phyloP scores from a whole-genome alignment of 2,888 invertebrate species.

The Rhingia campestris region DNA sequence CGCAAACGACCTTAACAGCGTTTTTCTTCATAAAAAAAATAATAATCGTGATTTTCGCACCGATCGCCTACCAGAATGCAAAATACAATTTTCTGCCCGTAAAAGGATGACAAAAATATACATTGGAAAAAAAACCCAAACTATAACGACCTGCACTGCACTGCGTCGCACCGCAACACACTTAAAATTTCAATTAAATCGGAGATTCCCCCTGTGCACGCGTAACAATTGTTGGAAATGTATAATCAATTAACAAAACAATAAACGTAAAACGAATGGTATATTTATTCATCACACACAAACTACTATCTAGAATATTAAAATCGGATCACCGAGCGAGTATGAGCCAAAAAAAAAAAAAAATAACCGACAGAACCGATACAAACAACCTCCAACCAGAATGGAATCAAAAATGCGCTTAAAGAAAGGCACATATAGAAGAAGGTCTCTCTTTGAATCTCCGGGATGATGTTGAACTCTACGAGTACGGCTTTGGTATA shows the following conservation, averaged over 20 bases:
- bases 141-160: constrained; percentile 49
- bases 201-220: constrained; percentile 46
- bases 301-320: constrained; percentile 82
- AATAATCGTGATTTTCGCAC: constrained; percentile 71
- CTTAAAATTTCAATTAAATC: constrained; percentile 69
- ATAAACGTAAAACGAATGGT: constrained; percentile 78
- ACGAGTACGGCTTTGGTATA: constrained; percentile 27
- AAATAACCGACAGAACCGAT: constrained; percentile 9
- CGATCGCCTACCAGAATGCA: constrained; percentile 66
- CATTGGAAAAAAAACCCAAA: constrained; percentile 11
- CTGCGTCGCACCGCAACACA: constrained; percentile 41
- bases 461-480: constrained; percentile 72
- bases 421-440: constrained; percentile 51
- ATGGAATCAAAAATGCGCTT: constrained; percentile 76
- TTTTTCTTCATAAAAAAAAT: constrained; percentile 10
- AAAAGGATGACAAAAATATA: constrained; percentile 44
- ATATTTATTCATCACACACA: constrained; percentile 74
- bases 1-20: constrained; percentile 67
- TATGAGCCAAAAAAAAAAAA: constrained; percentile 27
- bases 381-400: constrained; percentile 4
- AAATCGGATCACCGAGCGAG: constrained; percentile 82
- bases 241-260: constrained; percentile 81
- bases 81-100: constrained; percentile 43
- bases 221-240: constrained; percentile 60
- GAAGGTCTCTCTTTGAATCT: constrained; percentile 57